Conservation (phyloP, 2,797 vertebrate genomes). For the Acanthopagrus latus region DNA sequence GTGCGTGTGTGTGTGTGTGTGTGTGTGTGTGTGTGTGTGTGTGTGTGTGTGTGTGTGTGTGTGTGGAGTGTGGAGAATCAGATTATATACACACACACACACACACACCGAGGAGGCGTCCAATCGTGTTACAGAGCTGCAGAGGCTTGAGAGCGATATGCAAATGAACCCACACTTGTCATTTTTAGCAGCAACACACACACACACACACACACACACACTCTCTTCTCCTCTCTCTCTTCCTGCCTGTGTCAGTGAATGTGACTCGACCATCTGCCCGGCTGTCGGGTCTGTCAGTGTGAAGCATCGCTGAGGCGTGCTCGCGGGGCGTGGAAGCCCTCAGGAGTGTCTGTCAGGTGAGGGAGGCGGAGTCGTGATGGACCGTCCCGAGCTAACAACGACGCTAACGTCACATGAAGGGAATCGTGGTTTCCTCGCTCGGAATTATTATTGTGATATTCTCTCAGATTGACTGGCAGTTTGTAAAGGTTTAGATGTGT, state of each 20-base stretch:
- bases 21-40: conserved; percentile 16
- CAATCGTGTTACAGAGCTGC: conserved; percentile 62
- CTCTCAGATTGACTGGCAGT: neutral
- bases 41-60: no score
- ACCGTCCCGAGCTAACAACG: neutral
- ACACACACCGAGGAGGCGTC: conserved; percentile 29
- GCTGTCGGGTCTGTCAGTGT: conserved; percentile 12
- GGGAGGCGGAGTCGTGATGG: neutral
- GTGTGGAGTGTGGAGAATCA: conserved; percentile 54
- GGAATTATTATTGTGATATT: neutral
- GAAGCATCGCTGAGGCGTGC: neutral
- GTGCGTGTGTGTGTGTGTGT: conserved; percentile 25
- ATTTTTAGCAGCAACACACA: conserved; percentile 57
- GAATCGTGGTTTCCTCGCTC: neutral
- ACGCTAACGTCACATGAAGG: neutral
- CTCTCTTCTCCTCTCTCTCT: conserved; percentile 19
- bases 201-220: conserved; percentile 3
- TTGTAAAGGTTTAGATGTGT: no score
- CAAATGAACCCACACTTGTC: conserved; percentile 63
- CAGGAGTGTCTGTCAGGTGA: conserved; percentile 33
- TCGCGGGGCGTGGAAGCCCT: conserved; percentile 10
- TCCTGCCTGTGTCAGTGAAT: conserved; percentile 31
- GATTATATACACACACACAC: conserved; percentile 59
- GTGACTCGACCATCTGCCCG: conserved; percentile 36
- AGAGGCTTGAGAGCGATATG: conserved; percentile 63